Evolutionary conservation across 2,113 vertebrate genomes (phyloP), one percentile per base, ranked within the genome.

Genomic region (Himantopus leucocephalus): DNA sequence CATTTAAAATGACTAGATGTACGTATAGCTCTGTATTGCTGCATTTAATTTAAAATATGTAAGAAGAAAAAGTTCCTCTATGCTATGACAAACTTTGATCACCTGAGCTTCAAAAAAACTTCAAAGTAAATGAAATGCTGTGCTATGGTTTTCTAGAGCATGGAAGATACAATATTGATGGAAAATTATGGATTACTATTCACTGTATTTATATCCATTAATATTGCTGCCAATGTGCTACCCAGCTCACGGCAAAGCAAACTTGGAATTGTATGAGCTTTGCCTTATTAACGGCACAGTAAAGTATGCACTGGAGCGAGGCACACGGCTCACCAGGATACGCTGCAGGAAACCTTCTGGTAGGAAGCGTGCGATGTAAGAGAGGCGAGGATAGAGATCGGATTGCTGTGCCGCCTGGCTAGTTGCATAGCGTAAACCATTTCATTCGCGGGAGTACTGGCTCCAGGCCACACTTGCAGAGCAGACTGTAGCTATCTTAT

Each of bases 31-130:
- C 73, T 81, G 23, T 47, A 91, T 24, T 41, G 41, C 52, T 91
- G 24, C 41, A 91, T 84, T 86, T 63, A 62, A 68, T 84, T 87
- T 83, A 80, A 94, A 90, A 74, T 45, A 91, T 3, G 8, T 48
- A 70, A 62, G 58, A 95, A 90, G 76, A 83, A 84, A 66, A 55
- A 32, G 8, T 70, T 84, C 34, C 39, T 76, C 76, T 83, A 14
- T 26, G 55, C 50, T 86, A 73, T 17, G 52, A 92, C 80, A 91
- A 29, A 67, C 85, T 95, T 96, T 84, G 83, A 96, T 95, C 89
- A 95, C 17, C 48, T 52, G 22, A 92, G 30, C 67, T 73, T 86
- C 39, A 78, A 55, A 74, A 89, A 64, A 85, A 73, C 92, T 88
- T 88, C 77, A 77, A 92, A 91, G 88, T 37, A 90, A 85, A 68